phyloP scores from a whole-genome alignment of 2,888 invertebrate species.

The Temnothorax unifasciatus region DNA sequence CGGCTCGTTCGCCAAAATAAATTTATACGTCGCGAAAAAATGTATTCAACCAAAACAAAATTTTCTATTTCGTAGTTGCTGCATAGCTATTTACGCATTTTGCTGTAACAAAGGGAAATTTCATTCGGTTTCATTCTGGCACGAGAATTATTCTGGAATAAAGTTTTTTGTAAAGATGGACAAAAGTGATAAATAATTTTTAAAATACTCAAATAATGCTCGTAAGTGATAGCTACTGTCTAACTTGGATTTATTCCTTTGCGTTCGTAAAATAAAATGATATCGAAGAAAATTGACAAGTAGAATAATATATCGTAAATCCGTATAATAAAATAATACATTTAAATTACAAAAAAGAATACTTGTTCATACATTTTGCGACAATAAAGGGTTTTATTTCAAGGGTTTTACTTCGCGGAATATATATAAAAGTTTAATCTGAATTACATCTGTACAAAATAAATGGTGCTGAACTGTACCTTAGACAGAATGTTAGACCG shows the following conservation, averaged over 20 bases:
- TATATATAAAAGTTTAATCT: neutral
- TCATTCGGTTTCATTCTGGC: neutral
- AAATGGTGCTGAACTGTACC: neutral
- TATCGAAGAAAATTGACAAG: neutral
- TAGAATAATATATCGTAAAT: neutral
- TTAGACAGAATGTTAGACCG: neutral
- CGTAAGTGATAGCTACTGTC: neutral
- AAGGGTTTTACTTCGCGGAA: neutral
- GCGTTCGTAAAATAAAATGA: neutral
- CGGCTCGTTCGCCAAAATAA: neutral
- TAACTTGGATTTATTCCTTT: neutral
- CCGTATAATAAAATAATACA: neutral
- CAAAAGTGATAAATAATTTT: neutral
- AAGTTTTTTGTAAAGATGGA: neutral
- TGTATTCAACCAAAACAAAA: neutral
- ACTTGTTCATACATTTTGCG: neutral
- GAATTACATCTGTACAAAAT: neutral
- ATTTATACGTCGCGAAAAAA: conserved; percentile 3
- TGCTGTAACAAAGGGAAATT: neutral
- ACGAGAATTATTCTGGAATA: neutral
- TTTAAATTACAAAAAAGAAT: neutral
- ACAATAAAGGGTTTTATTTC: neutral
- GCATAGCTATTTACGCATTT: neutral
- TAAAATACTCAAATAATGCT: neutral
- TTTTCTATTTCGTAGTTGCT: neutral